Conservation (phyloP, 2,888 invertebrate species). For the Silvanus unidentatus region DNA sequence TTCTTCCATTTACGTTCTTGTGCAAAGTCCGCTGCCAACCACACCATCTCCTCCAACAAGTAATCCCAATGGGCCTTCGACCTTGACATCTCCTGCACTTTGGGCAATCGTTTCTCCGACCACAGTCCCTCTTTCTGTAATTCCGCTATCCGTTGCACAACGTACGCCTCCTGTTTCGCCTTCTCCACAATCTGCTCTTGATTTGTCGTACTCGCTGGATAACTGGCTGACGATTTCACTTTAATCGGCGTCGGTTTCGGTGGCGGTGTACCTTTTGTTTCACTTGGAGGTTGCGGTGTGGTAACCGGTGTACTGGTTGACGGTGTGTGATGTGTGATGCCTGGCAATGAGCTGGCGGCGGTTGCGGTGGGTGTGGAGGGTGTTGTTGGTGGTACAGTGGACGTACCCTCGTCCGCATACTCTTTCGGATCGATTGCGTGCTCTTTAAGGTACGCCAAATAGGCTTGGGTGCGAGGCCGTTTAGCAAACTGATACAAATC, state of each 20-base stretch:
- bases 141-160: conserved; percentile 86
- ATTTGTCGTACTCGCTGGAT: conserved; percentile 35
- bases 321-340: conserved; percentile 29
- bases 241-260: conserved; percentile 27
- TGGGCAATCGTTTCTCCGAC: conserved; percentile 87
- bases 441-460: conserved; percentile 68
- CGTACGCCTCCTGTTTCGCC: conserved; percentile 89
- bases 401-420: conserved; percentile 36
- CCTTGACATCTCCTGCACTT: conserved; percentile 83
- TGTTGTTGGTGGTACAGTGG: conserved; percentile 19
- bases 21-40: conserved; percentile 96
- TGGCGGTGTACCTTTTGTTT: conserved; percentile 16
- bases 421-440: conserved; percentile 42
- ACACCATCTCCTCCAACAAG: conserved; percentile 95
- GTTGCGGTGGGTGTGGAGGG: conserved; percentile 41
- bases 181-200: conserved; percentile 79
- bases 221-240: conserved; percentile 1
- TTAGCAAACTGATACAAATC: conserved; percentile 83
- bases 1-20: conserved; percentile 98
- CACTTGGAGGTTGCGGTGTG: conserved; percentile 10
- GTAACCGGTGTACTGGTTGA: conserved; percentile 17
- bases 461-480: conserved; percentile 68
- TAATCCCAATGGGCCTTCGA: conserved; percentile 98
- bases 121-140: conserved; percentile 91
- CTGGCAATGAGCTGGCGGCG: conserved; percentile 40